phyloP scores from a whole-genome alignment of 2,888 invertebrate species.

The Torymus auratus region DNA sequence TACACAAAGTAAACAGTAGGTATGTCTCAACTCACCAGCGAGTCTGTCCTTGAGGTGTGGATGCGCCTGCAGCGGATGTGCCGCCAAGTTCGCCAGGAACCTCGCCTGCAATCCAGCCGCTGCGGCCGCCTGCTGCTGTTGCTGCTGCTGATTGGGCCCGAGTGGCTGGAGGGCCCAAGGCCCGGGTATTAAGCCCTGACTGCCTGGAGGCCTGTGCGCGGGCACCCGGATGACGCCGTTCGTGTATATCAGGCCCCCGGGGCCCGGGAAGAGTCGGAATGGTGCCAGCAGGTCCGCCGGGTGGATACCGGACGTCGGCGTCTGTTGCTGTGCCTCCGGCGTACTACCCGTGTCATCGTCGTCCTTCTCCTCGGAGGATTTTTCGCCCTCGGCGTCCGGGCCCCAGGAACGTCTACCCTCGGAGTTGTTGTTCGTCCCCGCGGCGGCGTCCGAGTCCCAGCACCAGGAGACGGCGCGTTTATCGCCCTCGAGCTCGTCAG shows the following conservation, averaged over 20 bases:
- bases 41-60: conserved; percentile 75
- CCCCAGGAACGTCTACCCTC: conserved; percentile 71
- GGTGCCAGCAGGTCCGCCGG: conserved; percentile 64
- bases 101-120: conserved; percentile 74
- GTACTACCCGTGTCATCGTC: conserved; percentile 69
- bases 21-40: conserved; percentile 67
- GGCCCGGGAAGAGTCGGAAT: conserved; percentile 69
- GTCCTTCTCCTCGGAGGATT: conserved; percentile 72
- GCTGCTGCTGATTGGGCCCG: conserved; percentile 68
- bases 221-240: conserved; percentile 87
- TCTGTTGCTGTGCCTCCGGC: conserved; percentile 61
- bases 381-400: conserved; percentile 68
- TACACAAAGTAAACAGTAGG: not conserved
- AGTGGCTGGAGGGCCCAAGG: conserved; percentile 70
- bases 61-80: conserved; percentile 74
- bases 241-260: conserved; percentile 75
- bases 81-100: conserved; percentile 74
- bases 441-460: conserved; percentile 29
- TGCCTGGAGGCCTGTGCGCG: conserved; percentile 85
- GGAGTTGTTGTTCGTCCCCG: not conserved
- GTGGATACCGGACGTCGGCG: conserved; percentile 13
- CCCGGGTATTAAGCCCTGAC: conserved; percentile 71
- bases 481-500: conserved; percentile 11
- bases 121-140: conserved; percentile 70
- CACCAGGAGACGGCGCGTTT: conserved; percentile 13